These are phyloP conservation scores for Adelosebastes latens DNA, from an alignment of 2,797 vertebrate genomes.

Conservation along the genomic window DNA sequence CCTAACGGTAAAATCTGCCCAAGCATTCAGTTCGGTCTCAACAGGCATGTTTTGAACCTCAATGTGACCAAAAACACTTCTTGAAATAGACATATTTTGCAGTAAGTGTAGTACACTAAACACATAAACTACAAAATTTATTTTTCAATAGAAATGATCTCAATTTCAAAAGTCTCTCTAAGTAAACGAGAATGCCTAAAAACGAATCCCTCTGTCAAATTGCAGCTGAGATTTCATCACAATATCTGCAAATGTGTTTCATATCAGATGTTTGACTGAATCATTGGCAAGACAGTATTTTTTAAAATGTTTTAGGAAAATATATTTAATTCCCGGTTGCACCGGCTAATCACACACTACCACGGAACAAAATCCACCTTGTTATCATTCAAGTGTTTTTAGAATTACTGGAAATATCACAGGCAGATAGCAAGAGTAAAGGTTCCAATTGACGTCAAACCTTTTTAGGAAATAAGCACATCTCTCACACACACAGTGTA, in stretches of 20 bases:
- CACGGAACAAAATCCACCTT: constrained; percentile 36
- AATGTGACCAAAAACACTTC: neutral
- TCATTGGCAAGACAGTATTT: constrained; percentile 26
- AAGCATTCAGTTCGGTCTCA: no score
- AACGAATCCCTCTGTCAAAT: neutral
- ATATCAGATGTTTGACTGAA: constrained; percentile 46
- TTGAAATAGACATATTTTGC: neutral
- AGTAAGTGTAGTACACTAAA: neutral
- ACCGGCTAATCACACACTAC: constrained; percentile 36
- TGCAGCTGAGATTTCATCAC: neutral
- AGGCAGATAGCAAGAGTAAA: constrained; percentile 62
- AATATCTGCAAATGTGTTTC: constrained; percentile 43
- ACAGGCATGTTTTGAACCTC: neutral
- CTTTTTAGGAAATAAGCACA: constrained; percentile 57
- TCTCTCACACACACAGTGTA: constrained; percentile 41
- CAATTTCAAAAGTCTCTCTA: neutral
- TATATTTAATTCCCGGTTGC: constrained; percentile 34
- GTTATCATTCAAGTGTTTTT: constrained; percentile 60
- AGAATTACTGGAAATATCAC: constrained; percentile 57
- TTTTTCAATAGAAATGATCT: neutral
- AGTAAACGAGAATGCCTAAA: neutral
- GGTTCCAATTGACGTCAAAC: constrained; percentile 71
- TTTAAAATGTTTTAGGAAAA: constrained; percentile 29
- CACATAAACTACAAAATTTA: neutral
- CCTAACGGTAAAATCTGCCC: no score